Evolutionary conservation across 1,140 invertebrate species (phyloP).

Genomic region (Nebria ingens): DNA sequence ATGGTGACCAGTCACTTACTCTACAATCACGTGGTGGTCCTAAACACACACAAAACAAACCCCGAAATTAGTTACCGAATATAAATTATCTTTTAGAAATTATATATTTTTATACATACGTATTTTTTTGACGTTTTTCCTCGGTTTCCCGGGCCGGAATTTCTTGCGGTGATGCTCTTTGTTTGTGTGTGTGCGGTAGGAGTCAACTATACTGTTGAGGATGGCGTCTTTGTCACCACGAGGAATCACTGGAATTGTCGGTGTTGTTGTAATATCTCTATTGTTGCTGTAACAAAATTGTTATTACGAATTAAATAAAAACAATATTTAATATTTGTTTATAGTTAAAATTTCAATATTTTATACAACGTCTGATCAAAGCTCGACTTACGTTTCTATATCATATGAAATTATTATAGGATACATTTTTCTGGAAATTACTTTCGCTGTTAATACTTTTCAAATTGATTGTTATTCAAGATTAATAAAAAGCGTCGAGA

Average conservation of each 20-base stretch:
- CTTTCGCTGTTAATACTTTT: no score
- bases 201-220: constrained; percentile 58
- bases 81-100: background rate
- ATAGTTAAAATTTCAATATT: no score
- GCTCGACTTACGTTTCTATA: no score
- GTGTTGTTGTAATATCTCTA: constrained; percentile 25
- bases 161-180: constrained; percentile 39
- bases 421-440: no score
- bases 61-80: no score
- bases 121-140: constrained; percentile 29
- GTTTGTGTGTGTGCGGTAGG: constrained; percentile 41
- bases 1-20: constrained; percentile 77
- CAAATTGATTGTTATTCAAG: no score
- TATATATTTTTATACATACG: constrained; percentile 27
- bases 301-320: no score
- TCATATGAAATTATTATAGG: no score
- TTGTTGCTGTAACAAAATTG: background rate
- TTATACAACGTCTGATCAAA: no score
- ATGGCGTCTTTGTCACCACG: constrained; percentile 62
- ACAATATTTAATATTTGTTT: no score
- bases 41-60: constrained; percentile 27
- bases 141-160: constrained; percentile 25
- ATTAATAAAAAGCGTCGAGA: no score
- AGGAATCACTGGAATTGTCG: constrained; percentile 40
- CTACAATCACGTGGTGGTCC: constrained; percentile 60